Evolutionary conservation across 2,888 invertebrate species (phyloP).

Genomic region (Amphimallon solstitiale): DNA sequence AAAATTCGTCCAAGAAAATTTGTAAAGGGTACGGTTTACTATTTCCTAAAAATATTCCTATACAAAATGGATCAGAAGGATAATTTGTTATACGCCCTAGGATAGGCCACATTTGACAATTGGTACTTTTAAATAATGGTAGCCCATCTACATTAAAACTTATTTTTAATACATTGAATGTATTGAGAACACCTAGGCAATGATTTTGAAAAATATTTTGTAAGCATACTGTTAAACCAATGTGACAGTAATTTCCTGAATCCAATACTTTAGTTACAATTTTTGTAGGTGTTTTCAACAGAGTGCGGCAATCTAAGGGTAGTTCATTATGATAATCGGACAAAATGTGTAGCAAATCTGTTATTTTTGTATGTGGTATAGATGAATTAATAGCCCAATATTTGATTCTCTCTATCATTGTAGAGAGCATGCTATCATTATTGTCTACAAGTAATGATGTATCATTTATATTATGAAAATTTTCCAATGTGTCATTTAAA

Average conservation of each 20-base stretch:
- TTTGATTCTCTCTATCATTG: not conserved
- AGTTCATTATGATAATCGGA: constrained; percentile 40
- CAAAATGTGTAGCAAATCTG: constrained; percentile 36
- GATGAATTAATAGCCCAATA: not conserved
- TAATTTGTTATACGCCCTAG: no score
- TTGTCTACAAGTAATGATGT: no score
- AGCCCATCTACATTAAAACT: not conserved
- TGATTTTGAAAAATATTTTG: no score
- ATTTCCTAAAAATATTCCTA: no score
- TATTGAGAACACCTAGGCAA: not conserved
- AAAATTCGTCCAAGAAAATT: no score
- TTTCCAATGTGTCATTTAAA: no score
- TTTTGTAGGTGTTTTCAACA: constrained; percentile 36
- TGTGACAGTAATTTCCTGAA: no score
- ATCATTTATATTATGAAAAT: no score
- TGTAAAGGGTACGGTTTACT: no score
- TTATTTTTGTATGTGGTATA: constrained; percentile 38
- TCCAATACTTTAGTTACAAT: constrained; percentile 2
- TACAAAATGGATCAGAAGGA: no score
- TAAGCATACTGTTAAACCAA: no score
- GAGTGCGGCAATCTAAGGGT: constrained; percentile 40
- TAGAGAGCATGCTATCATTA: no score
- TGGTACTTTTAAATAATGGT: not conserved
- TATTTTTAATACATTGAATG: not conserved
- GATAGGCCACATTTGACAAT: not conserved